A percentile compares a stretch with the other conserved stretches of the same genome.
phyloP scores from a whole-genome alignment of 1,140 invertebrate genomes.

The Microplitis mediator region DNA sequence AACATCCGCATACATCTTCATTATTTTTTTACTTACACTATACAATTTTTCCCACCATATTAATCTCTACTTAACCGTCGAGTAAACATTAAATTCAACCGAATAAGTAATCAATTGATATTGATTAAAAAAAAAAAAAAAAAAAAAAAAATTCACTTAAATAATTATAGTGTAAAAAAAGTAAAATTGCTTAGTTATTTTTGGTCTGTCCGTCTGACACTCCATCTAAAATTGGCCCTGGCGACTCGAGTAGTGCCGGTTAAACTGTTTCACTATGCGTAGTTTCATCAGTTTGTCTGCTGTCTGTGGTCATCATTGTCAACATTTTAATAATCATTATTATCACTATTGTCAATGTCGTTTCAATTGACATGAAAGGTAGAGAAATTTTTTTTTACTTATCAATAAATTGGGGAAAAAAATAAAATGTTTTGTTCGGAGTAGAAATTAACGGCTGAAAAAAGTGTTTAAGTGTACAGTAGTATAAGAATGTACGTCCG shows the following conservation, averaged over 20 bases:
- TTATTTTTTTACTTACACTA: background rate
- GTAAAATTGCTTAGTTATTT: background rate
- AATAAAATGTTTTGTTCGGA: too few relatives aligned
- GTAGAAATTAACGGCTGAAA: too few relatives aligned
- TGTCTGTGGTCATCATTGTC: background rate
- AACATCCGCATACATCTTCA: background rate
- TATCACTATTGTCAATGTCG: background rate
- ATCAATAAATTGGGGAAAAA: too few relatives aligned
- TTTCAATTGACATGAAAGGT: conserved; percentile 16
- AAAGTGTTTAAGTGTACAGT: background rate
- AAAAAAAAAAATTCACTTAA: background rate
- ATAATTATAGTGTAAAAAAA: background rate
- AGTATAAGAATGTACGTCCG: background rate
- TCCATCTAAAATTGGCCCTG: conserved; percentile 18
- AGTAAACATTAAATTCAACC: too few relatives aligned
- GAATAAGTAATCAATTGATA: too few relatives aligned
- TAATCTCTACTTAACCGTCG: too few relatives aligned
- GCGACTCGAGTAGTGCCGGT: conserved; percentile 3
- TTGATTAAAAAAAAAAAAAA: too few relatives aligned
- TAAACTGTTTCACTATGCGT: conserved; percentile 12
- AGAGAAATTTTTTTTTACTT: background rate
- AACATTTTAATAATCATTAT: background rate
- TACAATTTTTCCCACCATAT: too few relatives aligned
- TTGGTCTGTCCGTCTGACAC: conserved; percentile 16
- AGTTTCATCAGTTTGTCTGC: conserved; percentile 7